Conservation (phyloP, 2,888 invertebrate species). For the Pristionchus mayeri region DNA sequence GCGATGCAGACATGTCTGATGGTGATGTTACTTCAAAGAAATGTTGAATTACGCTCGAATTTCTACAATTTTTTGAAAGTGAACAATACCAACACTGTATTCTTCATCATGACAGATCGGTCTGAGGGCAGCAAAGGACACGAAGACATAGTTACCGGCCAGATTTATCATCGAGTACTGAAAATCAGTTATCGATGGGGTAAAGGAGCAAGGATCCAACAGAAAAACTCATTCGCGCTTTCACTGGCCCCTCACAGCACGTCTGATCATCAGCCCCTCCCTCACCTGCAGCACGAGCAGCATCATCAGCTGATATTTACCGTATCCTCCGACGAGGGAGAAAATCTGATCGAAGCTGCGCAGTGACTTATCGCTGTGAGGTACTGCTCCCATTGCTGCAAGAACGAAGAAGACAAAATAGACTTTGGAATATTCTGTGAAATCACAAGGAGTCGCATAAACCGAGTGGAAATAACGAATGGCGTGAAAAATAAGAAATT, state of each 20-base stretch:
- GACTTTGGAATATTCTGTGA: not conserved
- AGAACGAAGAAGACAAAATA: not conserved
- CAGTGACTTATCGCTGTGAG: not conserved
- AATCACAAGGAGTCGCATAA: no score
- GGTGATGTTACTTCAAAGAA: no score
- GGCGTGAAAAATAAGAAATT: no score
- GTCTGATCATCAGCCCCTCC: no score
- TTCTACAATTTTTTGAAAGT: not conserved
- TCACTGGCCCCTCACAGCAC: no score
- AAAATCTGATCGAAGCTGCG: slow-evolving; percentile 56
- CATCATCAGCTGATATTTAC: slow-evolving; percentile 52
- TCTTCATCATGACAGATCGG: slow-evolving; percentile 48
- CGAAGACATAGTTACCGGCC: slow-evolving; percentile 60
- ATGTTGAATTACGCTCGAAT: no score
- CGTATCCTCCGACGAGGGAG: slow-evolving; percentile 56
- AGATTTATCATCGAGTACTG: slow-evolving; percentile 61
- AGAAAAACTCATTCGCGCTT: no score
- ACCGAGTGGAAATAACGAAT: no score
- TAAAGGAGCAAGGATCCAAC: no score
- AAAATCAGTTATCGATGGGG: slow-evolving; percentile 33
- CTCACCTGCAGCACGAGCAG: not conserved
- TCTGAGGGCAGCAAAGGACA: slow-evolving; percentile 57
- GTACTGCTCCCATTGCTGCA: not conserved
- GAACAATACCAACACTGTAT: not conserved
- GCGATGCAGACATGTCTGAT: no score